Evolutionary conservation across 2,113 vertebrate genomes (phyloP), one percentile per base, ranked within the genome.

Genomic region (Notothenia rossii): DNA sequence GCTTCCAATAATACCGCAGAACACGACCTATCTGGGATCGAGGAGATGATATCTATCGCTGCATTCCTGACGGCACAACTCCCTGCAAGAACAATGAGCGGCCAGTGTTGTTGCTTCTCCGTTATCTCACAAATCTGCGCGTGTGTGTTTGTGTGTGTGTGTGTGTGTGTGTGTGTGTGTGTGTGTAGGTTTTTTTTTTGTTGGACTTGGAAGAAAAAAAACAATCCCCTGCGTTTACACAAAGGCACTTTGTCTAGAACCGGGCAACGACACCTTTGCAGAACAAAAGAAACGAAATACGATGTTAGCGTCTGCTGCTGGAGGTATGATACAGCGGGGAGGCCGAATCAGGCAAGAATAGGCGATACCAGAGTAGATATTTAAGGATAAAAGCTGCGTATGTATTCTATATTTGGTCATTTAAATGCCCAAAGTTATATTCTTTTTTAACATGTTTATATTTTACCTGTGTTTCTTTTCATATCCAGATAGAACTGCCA

Each of bases 241-340:
- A 90, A 93, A 90, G 82, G 70, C 78, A 88, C 86, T 88, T 89
- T 89, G 90, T 94, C 78, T 91, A n/a, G 15, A 45, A 10, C 71
- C 40, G 50, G 69, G 81, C 74, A 56, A 71, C 65, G 62, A 84
- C 88, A 91, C 88, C 89, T 86, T 64, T 48, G 14, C 59, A 51
- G 76, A 87, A 93, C 88, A 92, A 92, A 89, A 79, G 83, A 87
- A 87, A 84, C 79, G 20, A 43, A 86, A 92, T 58, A 77, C 25
- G 75, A 74, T 61, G 53, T 51, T 77, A 84, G 82, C 71, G 18
- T 74, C 25, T 4, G 72, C 59, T 70, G 68, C 46, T 69, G 33
- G 50, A 75, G 84, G 61, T 85, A 77, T 79, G 75, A 85, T 79
- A 69, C 66, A 18, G 36, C 36, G 1, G 36, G 36, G 36, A 40